A percentile compares a stretch with the other conserved stretches of the same genome.
These are phyloP conservation scores for Atractosteus spatula DNA, from an alignment of 2,113 vertebrate genomes.

Conservation along the genomic window DNA sequence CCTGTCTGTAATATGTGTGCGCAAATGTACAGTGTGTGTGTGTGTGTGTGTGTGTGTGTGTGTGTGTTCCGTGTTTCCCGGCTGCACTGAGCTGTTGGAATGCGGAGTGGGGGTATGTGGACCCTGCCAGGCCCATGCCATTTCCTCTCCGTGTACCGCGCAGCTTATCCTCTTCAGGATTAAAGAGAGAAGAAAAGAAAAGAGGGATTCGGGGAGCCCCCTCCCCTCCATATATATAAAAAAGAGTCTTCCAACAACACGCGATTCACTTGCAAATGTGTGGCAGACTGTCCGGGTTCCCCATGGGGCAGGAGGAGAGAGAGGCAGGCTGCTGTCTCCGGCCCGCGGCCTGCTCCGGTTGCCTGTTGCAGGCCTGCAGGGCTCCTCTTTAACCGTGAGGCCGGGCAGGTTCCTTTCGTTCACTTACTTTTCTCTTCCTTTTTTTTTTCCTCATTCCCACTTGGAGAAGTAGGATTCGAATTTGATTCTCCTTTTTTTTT, in stretches of 20 bases:
- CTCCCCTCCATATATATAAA: conserved; percentile 29
- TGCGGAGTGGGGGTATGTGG: conserved; percentile 52
- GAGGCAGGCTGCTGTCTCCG: conserved; percentile 13
- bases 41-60: not conserved
- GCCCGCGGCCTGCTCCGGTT: too few relatives aligned
- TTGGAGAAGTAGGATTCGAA: too few relatives aligned
- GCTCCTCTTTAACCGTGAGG: too few relatives aligned
- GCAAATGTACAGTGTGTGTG: conserved; percentile 24
- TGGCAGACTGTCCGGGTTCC: conserved; percentile 50
- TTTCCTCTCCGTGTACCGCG: conserved; percentile 70
- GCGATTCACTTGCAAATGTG: conserved; percentile 74
- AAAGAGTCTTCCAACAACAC: conserved; percentile 51
- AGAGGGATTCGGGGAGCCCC: conserved; percentile 48
- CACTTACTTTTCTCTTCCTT: not conserved
- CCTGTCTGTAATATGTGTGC: conserved; percentile 2
- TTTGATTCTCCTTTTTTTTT: too few relatives aligned
- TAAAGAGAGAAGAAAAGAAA: conserved; percentile 64
- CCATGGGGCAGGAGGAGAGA: conserved; percentile 20
- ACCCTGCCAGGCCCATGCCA: conserved; percentile 59
- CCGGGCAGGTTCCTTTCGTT: not conserved
- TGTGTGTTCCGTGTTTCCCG: not conserved
- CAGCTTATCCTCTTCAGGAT: conserved; percentile 70
- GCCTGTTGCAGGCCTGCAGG: too few relatives aligned
- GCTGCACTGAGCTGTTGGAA: conserved; percentile 34
- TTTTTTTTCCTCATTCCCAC: too few relatives aligned